Evolutionary conservation across 2,113 vertebrate species (phyloP).

Genomic region (Alaudala cheleensis): DNA sequence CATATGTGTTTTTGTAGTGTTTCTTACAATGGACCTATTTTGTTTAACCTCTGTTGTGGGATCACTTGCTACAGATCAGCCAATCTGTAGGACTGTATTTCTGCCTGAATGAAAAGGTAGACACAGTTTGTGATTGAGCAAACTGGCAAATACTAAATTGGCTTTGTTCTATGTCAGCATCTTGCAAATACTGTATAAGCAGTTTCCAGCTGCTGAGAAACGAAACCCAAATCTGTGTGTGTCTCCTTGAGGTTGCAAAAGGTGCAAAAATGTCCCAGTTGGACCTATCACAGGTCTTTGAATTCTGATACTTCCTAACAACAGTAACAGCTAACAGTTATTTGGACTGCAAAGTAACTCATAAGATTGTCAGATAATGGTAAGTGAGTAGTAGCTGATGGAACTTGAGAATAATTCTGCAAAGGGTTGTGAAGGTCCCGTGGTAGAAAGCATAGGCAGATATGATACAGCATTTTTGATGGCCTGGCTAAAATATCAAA

Average conservation of each 20-base stretch:
- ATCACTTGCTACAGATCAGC: neutral
- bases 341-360: neutral
- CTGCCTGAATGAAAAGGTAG: neutral
- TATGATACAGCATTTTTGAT: neutral
- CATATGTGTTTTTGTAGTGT: neutral
- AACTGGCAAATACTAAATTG: neutral
- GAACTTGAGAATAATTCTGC: neutral
- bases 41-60: neutral
- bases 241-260: neutral
- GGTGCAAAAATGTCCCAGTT: neutral
- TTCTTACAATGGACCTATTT: neutral
- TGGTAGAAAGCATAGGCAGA: neutral
- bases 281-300: neutral
- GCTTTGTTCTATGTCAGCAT: neutral
- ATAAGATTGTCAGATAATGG: neutral
- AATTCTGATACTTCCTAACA: neutral
- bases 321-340: neutral
- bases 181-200: neutral
- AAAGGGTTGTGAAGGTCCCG: neutral
- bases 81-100: neutral
- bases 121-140: neutral
- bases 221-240: neutral
- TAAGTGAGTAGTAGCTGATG: neutral
- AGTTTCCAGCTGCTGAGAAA: neutral
- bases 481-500: neutral